Base-by-base conservation (phyloP, 2,113 vertebrate genomes). In the Noctilio leporinus region DNA sequence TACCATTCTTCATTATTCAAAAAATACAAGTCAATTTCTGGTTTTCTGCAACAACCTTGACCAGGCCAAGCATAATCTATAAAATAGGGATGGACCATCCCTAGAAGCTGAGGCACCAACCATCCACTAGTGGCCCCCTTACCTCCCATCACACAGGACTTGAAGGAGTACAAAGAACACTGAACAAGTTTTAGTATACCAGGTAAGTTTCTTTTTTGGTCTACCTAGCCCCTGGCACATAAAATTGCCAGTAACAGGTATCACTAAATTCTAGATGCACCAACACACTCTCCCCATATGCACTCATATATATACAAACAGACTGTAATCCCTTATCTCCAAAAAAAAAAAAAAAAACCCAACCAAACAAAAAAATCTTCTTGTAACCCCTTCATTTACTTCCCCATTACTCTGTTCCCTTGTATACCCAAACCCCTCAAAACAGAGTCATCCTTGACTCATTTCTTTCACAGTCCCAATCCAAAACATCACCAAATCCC, bases 261-360 rank as follows among this genome's bases (percentile, higher is more conserved):
- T 90, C 67, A 77, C 69, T 82, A 94, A 87, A 96, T 87, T 93
- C 55, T 64, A 62, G 38, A 89, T 92, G 33, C 43, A 93, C 35
- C 64, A 93, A 95, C 3, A 67, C 38, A 94, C 83, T 70, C 73
- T 89, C 6, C 57, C 35, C 28, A 28, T 35, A 75, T 64, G 24
- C 17, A 88, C 5, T 86, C n/a, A 38, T 49, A 86, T 38, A 35
- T 45, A 95, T 1, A 72, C 19, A 64, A 92, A 76, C 10, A 92
- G 33, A 14, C 24, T 89, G 26, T 93, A 82, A 86, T n/a, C 78
- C 86, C 24, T 59, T 59, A 47, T 53, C 40, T 89, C 75, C 17
- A 30, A 53, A 85, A n/a, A n/a, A n/a, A n/a, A n/a, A n/a, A n/a
- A n/a, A n/a, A n/a, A n/a, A 92, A 73, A 69, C 16, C 3, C 38